Conservation (phyloP, 2,113 vertebrate species). For the Campylomormyrus numenius region DNA sequence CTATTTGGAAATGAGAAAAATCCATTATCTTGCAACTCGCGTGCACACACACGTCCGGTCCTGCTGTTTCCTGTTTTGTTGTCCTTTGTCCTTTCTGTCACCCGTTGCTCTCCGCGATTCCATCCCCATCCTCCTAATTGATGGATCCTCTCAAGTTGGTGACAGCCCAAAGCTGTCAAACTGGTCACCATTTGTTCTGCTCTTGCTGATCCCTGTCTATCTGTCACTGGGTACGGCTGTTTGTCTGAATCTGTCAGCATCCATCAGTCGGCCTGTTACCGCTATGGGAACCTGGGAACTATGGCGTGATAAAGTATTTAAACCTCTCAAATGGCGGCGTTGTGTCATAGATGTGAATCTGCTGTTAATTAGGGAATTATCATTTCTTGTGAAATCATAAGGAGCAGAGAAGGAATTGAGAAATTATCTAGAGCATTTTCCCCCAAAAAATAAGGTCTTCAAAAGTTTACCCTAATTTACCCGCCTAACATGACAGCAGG, state of each 20-base stretch:
- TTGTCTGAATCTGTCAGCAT: slow-evolving; percentile 37
- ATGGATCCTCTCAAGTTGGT: background rate
- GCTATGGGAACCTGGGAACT: slow-evolving; percentile 18
- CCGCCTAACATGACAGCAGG: background rate
- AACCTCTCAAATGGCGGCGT: slow-evolving; percentile 16
- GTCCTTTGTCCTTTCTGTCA: background rate
- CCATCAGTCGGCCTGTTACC: slow-evolving; percentile 35
- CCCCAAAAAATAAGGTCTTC: background rate
- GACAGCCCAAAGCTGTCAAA: slow-evolving; percentile 21
- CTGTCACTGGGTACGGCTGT: slow-evolving; percentile 31
- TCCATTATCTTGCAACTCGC: background rate
- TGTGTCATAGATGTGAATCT: slow-evolving; percentile 3
- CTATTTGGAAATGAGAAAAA: background rate
- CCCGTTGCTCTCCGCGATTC: background rate
- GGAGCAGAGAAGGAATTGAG: background rate
- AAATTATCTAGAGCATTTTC: background rate
- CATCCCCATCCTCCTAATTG: slow-evolving; percentile 15
- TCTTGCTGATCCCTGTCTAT: slow-evolving; percentile 36
- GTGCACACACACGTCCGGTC: background rate
- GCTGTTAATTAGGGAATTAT: slow-evolving; percentile 19
- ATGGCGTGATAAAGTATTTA: slow-evolving; percentile 31
- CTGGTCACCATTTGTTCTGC: slow-evolving; percentile 25
- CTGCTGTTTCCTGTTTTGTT: background rate
- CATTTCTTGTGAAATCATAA: background rate
- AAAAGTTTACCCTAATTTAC: background rate